phyloP scores from a whole-genome alignment of 2,888 invertebrate species.

The Aricia artaxerxes region DNA sequence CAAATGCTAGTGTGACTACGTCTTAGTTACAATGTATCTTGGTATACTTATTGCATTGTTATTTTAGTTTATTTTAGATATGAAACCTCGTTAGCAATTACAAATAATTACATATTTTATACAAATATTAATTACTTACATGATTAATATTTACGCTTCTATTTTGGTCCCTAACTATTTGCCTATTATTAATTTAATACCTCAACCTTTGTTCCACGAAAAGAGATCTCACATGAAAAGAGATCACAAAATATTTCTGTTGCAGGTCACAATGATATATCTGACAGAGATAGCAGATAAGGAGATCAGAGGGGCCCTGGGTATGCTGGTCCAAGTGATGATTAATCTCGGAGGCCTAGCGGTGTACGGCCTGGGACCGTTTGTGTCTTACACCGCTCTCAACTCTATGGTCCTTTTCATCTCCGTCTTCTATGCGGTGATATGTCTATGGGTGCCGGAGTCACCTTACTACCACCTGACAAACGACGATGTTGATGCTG shows the following conservation, averaged over 20 bases:
- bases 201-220: no score
- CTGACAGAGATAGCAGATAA: slow-evolving; percentile 78
- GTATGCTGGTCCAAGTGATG: slow-evolving; percentile 75
- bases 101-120: neutral
- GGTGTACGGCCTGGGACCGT: slow-evolving; percentile 72
- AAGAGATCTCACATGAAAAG: neutral
- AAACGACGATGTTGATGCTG: slow-evolving; percentile 69
- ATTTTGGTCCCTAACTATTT: neutral
- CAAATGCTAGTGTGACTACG: no score
- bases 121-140: neutral
- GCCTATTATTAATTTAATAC: no score
- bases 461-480: slow-evolving; percentile 82
- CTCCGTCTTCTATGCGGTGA: slow-evolving; percentile 69
- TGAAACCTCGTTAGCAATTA: neutral
- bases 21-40: neutral
- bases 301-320: slow-evolving; percentile 70
- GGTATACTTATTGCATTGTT: neutral
- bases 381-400: slow-evolving; percentile 67
- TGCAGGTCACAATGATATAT: slow-evolving; percentile 76
- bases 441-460: slow-evolving; percentile 81
- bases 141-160: neutral
- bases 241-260: neutral
- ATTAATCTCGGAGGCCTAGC: slow-evolving; percentile 69
- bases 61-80: neutral
- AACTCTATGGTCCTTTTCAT: slow-evolving; percentile 70